Base-by-base conservation (phyloP, 2,113 vertebrate genomes). In the Orycteropus afer region DNA sequence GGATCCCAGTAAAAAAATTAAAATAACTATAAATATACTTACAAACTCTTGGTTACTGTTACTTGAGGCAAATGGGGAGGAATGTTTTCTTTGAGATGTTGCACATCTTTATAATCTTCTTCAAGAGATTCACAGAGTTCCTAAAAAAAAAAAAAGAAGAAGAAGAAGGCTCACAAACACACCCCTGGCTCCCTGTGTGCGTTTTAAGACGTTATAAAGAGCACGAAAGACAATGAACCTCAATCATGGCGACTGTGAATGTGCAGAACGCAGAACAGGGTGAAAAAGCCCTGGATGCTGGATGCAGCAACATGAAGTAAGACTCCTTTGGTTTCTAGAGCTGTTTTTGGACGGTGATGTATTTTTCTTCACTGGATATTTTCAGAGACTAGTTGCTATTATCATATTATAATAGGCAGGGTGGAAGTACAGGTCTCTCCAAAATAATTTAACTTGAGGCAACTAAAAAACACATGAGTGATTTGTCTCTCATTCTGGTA, bases 81-180 rank as follows among this genome's bases (percentile, higher is more conserved):
- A 79, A 98, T 79, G 14, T 98, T 97, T 40, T 97, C 95, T 5
- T 9, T 6, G 6, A 99, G 97, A 92, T 98, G 94, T 47, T 91
- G 40, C 10, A 97, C 97, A 91, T 97, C 96, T 0, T 79, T 87
- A 22, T 79, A 92, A 7, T 98, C 67, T 83, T 59, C 95, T 88
- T 98, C 97, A 10, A 95, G 87, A 22, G 94, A 51, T 23, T 85
- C 93, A 77, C 63, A 95, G 3, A 98, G 94, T 59, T 98, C 93
- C 98, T 99, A 91, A 81, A 18, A 32, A 71, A 42, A 51, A 47
- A 79, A 89, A 81, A 45, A 40, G 81, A 91, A 77, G 6, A 81
- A 89, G 77, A 49, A 53, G 83, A 90, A 74, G 6, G 17, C 17
- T 93, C 76, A 90, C 67, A 63, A 59, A 59, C 67, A 61, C 78